Conservation (phyloP, 2,888 invertebrate genomes). For the Nasonia oneida region DNA sequence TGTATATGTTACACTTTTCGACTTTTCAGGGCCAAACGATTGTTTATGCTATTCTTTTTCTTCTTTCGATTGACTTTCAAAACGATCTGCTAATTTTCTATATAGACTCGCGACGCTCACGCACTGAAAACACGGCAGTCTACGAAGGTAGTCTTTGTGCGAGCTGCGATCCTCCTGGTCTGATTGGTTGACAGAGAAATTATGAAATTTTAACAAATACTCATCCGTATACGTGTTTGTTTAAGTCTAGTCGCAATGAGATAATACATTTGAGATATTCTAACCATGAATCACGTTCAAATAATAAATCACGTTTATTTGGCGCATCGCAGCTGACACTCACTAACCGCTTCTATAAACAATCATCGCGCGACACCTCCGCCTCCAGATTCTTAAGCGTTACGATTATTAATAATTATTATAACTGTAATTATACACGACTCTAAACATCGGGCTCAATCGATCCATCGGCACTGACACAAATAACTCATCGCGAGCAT, state of each 20-base stretch:
- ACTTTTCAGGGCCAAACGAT: constrained; percentile 26
- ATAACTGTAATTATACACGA: constrained; percentile 71
- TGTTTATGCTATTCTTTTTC: not conserved
- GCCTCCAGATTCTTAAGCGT: constrained; percentile 64
- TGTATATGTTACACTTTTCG: constrained; percentile 56
- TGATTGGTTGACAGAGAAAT: not conserved
- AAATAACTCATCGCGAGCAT: constrained; percentile 56
- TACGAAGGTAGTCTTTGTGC: constrained; percentile 22
- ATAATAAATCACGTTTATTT: not conserved
- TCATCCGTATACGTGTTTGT: not conserved
- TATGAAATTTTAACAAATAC: not conserved
- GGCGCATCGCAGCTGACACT: constrained; percentile 17
- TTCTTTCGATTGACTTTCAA: not conserved
- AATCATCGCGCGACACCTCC: constrained; percentile 42
- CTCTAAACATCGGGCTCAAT: constrained; percentile 67
- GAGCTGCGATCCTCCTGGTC: constrained; percentile 15
- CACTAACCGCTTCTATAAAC: constrained; percentile 26
- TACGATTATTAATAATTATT: constrained; percentile 73
- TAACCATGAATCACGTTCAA: not conserved
- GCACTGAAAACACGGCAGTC: constrained; percentile 57
- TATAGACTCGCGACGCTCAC: constrained; percentile 56
- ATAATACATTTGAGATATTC: not conserved
- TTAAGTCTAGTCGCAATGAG: not conserved
- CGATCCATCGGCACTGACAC: constrained; percentile 52
- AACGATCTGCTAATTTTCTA: constrained; percentile 10